Percentiles rank a stretch among this genome's conserved stretches.
Evolutionary conservation across 2,888 invertebrate genomes (phyloP).

Genomic region (Polyommatus iphigenia): DNA sequence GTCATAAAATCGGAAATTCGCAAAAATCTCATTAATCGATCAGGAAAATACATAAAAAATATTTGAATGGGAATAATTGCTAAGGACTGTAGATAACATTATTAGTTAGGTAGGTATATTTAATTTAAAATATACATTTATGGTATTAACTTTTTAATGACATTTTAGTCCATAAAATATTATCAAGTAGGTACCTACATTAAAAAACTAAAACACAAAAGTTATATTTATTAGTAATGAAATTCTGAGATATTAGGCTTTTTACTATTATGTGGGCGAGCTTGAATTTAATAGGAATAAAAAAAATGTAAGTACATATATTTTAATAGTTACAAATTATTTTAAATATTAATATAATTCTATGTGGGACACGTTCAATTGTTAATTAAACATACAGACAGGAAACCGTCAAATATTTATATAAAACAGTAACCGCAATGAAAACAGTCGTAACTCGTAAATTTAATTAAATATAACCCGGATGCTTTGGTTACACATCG

Average conservation of each 20-base stretch:
- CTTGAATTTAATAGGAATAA: not conserved
- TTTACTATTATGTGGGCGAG: not conserved
- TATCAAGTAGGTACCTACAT: too few species aligned
- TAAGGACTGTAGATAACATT: not conserved
- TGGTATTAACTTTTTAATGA: too few species aligned
- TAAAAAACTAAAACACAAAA: too few species aligned
- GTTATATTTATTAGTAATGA: too few species aligned
- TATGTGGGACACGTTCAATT: constrained; percentile 56
- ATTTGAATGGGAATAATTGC: not conserved
- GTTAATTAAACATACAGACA: constrained; percentile 73
- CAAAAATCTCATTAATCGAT: not conserved
- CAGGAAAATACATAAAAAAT: not conserved
- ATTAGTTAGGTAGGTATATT: too few species aligned
- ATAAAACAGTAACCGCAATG: constrained; percentile 74
- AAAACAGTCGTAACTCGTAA: constrained; percentile 80
- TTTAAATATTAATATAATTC: not conserved
- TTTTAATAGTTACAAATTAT: not conserved
- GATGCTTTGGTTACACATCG: constrained; percentile 70
- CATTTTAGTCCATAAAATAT: too few species aligned
- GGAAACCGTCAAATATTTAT: constrained; percentile 74
- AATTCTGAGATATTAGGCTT: too few species aligned
- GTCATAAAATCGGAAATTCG: not conserved
- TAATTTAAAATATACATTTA: too few species aligned
- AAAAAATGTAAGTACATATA: too few species aligned
- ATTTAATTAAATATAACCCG: constrained; percentile 76